phyloP scores from a whole-genome alignment of 2,797 vertebrate genomes.

The Chromobotia macracanthus region DNA sequence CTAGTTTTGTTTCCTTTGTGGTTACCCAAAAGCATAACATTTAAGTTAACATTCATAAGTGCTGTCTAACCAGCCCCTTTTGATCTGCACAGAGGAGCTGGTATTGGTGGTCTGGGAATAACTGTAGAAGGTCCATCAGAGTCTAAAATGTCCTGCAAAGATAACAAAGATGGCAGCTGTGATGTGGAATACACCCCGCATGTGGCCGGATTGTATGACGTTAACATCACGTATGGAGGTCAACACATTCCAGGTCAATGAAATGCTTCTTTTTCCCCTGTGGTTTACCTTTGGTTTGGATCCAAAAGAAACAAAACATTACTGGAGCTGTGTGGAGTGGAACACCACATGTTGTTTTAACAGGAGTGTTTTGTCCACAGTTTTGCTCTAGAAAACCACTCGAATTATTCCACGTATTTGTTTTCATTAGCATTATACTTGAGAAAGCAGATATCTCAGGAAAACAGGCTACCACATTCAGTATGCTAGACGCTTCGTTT shows the following conservation, averaged over 20 bases:
- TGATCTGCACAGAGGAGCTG: slow-evolving; percentile 84
- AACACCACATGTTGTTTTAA: no score
- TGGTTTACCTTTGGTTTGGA: not conserved
- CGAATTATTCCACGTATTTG: not conserved
- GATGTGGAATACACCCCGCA: slow-evolving; percentile 92
- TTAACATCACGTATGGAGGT: slow-evolving; percentile 94
- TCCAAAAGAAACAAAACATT: not conserved
- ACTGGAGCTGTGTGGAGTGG: not conserved
- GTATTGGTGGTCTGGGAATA: slow-evolving; percentile 94
- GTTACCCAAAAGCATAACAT: no score
- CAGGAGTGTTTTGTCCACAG: not conserved
- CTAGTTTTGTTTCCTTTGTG: not conserved
- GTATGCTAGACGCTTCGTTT: no score
- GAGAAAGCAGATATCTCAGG: not conserved
- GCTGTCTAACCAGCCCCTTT: not conserved
- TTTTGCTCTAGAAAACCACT: not conserved
- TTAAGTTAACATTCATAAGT: no score
- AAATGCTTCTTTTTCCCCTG: no score
- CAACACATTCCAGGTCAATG: slow-evolving; percentile 87
- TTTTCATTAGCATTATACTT: slow-evolving; percentile 2
- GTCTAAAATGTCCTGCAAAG: slow-evolving; percentile 96
- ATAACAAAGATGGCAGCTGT: slow-evolving; percentile 98
- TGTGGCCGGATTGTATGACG: slow-evolving; percentile 88
- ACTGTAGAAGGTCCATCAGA: slow-evolving; percentile 96
- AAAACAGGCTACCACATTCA: slow-evolving; percentile 20